Conservation (phyloP, 2,797 vertebrate species). For the Enteromius unitaeniatus region DNA sequence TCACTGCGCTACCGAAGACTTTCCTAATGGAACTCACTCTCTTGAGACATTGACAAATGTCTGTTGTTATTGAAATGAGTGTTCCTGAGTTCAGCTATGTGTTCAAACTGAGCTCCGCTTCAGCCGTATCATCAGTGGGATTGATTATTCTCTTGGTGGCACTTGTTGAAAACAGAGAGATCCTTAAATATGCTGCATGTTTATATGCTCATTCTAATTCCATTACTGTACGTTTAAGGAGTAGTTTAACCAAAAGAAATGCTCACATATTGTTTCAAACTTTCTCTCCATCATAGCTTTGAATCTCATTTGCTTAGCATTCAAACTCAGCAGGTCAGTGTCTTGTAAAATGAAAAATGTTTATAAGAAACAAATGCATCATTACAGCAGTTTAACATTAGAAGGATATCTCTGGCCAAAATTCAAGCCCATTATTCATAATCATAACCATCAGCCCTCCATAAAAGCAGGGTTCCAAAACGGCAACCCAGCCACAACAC, state of each 20-base stretch:
- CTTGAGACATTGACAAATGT: constrained; percentile 30
- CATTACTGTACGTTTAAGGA: background rate
- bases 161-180: background rate
- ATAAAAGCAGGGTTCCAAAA: too few relatives aligned
- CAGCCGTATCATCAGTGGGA: background rate
- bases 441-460: too few relatives aligned
- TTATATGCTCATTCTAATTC: constrained; percentile 6
- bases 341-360: background rate
- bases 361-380: background rate
- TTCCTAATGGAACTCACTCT: constrained; percentile 31
- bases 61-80: constrained; percentile 37
- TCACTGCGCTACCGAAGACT: background rate
- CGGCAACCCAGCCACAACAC: too few relatives aligned
- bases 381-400: background rate
- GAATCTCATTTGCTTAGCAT: background rate
- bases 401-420: background rate
- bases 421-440: background rate
- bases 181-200: background rate
- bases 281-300: background rate
- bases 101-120: constrained; percentile 17
- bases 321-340: background rate
- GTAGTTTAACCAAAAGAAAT: background rate
- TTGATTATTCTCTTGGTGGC: constrained; percentile 16
- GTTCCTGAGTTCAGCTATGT: constrained; percentile 13
- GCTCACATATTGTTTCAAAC: background rate